Evolutionary conservation across 2,888 invertebrate genomes (phyloP), one percentile per base, ranked within the genome.

Genomic region (Epinotia nisella): DNA sequence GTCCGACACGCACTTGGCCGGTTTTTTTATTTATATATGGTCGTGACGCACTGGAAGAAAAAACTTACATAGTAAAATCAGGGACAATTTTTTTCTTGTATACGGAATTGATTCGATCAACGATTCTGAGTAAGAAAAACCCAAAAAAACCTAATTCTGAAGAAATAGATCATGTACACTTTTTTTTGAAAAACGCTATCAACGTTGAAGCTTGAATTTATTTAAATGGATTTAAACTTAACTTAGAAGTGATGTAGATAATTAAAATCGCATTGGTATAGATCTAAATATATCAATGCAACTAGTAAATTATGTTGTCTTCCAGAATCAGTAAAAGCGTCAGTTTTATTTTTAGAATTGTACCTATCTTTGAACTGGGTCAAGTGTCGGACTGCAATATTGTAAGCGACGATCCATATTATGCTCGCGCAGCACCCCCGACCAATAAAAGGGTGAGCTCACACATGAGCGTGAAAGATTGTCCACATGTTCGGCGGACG

Each of bases 381-480:
- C 73, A 69, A 73, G 69, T 69, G 72, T 58, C 68, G 41, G 41
- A 62, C 62, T 58, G 64, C 55, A 61, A 65, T 67, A 70, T 53
- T 61, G 56, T 59, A 65, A 59, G 66, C 68, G 53, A 17, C 71
- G 73, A 79, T 91, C 91, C 89, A 88, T 70, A 79, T 35, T 81
- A 85, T 74, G 76, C 82, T 76, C 74, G 72, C 85, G 77, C 74
- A 76, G 79, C 83, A 82, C 86, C 88, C 87, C 83, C 81, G 81
- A 81, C 85, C 86, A 88, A 90, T 89, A 90, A 90, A 92, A 92
- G 92, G 93, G 93, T 93, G 92, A 87, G 86, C 79, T 83, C 89
- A 92, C 93, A 92, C 90, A 93, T 92, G 93, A 93, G 93, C 93
- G 92, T 93, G 91, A 92, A 93, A 92, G 91, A 93, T 93, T 93